A percentile compares a stretch with the other conserved stretches of the same genome.
These are phyloP conservation scores for Phacellophora camtschatica DNA, from an alignment of 30 jellyfish, hydroid and myxozoan species.

Conservation along the genomic window DNA sequence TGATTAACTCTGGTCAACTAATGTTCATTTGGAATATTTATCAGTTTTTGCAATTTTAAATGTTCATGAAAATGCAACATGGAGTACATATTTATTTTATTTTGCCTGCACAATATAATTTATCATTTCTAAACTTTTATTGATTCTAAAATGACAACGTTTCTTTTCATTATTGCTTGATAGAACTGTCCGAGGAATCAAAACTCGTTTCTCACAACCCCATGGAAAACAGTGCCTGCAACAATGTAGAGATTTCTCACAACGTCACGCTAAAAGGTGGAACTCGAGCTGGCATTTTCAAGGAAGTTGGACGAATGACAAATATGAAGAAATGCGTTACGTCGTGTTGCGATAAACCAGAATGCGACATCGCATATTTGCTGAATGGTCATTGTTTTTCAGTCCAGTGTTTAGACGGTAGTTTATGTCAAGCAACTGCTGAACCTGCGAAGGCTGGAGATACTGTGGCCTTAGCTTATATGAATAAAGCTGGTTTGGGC, in stretches of 20 bases:
- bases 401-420: constrained; percentile 87
- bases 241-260: constrained; percentile 75
- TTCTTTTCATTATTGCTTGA: too few relatives aligned
- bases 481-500: constrained; percentile 88
- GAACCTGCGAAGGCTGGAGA: constrained; percentile 89
- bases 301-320: constrained; percentile 80
- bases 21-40: too few relatives aligned
- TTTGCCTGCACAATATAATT: too few relatives aligned
- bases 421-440: constrained; percentile 86
- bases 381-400: constrained; percentile 91
- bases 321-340: constrained; percentile 79
- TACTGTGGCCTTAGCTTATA: constrained; percentile 85
- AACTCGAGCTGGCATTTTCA: constrained; percentile 87
- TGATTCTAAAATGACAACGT: too few relatives aligned
- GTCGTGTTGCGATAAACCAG: constrained; percentile 94
- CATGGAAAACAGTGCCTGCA: constrained; percentile 79
- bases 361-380: constrained; percentile 90
- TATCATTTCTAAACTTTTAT: not conserved
- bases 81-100: too few relatives aligned
- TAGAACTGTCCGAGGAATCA: constrained; percentile 44
- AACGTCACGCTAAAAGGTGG: constrained; percentile 93
- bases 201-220: constrained; percentile 23
- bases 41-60: too few relatives aligned
- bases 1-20: too few relatives aligned
- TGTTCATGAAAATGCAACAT: too few relatives aligned